Conservation (phyloP, 1,140 invertebrate genomes). For the Diachasma alloeum region DNA sequence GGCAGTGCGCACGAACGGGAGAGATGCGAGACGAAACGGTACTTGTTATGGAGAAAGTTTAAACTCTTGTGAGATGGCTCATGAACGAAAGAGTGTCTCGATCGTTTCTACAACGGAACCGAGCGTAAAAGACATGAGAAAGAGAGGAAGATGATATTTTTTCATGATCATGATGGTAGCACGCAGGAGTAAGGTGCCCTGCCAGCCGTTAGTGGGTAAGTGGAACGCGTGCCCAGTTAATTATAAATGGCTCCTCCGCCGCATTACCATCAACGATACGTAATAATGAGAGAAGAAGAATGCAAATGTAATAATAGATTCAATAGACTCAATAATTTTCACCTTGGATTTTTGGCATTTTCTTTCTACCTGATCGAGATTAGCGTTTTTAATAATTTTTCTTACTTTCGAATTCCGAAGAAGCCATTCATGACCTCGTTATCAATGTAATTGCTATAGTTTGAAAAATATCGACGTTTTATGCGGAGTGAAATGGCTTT, state of each 20-base stretch:
- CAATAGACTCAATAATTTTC: neutral
- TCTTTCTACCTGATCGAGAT: neutral
- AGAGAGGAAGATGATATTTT: constrained; percentile 28
- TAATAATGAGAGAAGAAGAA: neutral
- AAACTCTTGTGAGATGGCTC: neutral
- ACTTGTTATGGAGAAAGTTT: constrained; percentile 62
- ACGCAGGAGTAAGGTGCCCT: constrained; percentile 14
- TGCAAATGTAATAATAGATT: neutral
- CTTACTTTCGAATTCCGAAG: neutral
- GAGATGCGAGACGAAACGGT: constrained; percentile 56
- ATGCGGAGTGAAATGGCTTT: neutral
- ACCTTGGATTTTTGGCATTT: too few species aligned
- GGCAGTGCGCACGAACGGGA: constrained; percentile 5
- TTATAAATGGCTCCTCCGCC: constrained; percentile 41
- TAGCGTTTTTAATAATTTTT: neutral
- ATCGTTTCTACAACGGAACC: constrained; percentile 7
- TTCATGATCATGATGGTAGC: neutral
- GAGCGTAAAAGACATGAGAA: constrained; percentile 27
- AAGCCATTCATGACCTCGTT: neutral
- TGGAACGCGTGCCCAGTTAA: constrained; percentile 57
- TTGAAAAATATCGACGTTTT: neutral
- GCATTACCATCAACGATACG: neutral
- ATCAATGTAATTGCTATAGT: neutral
- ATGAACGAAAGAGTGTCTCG: constrained; percentile 16
- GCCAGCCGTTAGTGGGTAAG: constrained; percentile 62